Evolutionary conservation across 1,140 invertebrate genomes (phyloP), one percentile per base, ranked within the genome.

Genomic region (Anthonomus grandis): DNA sequence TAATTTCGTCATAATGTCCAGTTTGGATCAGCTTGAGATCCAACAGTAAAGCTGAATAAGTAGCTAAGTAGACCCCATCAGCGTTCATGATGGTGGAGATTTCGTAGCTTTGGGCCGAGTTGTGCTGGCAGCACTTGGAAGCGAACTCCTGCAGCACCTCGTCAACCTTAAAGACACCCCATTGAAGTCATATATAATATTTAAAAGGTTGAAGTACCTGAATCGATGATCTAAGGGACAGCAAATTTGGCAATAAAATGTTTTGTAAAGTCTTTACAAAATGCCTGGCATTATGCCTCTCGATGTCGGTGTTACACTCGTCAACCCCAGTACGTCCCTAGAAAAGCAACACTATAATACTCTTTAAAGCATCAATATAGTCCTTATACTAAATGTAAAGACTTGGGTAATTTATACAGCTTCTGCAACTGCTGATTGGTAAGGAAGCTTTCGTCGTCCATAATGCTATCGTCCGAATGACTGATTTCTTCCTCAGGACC

Each of bases 41-140:
- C 0, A 97, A 75, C 25, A 91, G 73, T 15, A 97, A 74, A 1
- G 89, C 86, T 2, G 89, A 84, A 68, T 93, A 93, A 0, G 90
- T 91, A 1, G 93, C 89, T 46, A 95, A 76, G 72, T 97, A 97
- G 42, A 97, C 90, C 42, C 93, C 93, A 78, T 97, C 93, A 17
- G 93, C 92, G 74, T 97, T 97, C 76, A 95, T 89, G 38, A 95
- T 93, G 18, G 89, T 90, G 2, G 85, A 75, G 3, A 76, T 78
- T 37, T 77, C 76, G 56, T 82, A 78, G 53, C 79, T 76, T 74
- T 81, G 73, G 39, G 77, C 77, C 46, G 76, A 77, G 68, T 83
- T 83, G 83, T 93, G 88, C 78, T 93, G 84, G 75, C 93, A 95
- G 68, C 93, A 93, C 56, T 89, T 86, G 1, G 93, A 95, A 0